Base-by-base conservation (phyloP, 2,797 vertebrate genomes). In the Leptatherina wallacei region DNA sequence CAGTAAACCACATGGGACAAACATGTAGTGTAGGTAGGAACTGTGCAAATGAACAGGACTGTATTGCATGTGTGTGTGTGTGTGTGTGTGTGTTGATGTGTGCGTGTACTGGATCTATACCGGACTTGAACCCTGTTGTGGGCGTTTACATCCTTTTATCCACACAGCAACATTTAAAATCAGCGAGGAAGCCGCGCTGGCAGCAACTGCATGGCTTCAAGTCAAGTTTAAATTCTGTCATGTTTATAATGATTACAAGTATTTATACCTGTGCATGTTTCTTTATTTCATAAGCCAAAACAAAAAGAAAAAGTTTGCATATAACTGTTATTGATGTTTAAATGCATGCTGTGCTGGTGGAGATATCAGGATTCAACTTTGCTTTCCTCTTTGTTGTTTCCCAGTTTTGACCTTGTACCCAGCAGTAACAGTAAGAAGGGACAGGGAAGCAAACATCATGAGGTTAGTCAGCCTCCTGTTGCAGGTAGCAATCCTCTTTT, bases 11-110 rank as follows among this genome's bases (percentile, higher is more conserved):
- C 86, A 87, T 84, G 84, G 81, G 83, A 91, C 85, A 85, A 90
- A 86, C 89, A 89, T 87, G 87, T 91, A 89, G 77, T 85, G 88
- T 88, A 83, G 87, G 86, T 88, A 89, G 84, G 77, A 83, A 86
- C 57, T 94, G 93, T 95, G 92, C 92, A 94, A 92, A 85, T 75
- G 65, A 87, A 84, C 88, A 87, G 71, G 75, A 61, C 54, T 77
- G 65, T 78, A 61, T 61, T 73, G 58, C 65, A 18, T 56, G 71
- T 55, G 0, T 69, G 18, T 73, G 40, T 69, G 27, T 77, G 36
- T 64, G 71, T 68, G 16, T 18, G 14, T 16, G 36, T 38, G 36
- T 38, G 36, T 38, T 1, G 9, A 4, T 2, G 38, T 40, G 38
- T 40, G 38, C 13, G 14, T 40, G 42, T 44, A 52, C 38, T 69